Conservation (phyloP, 2,888 invertebrate genomes). For the Synergus itoensis region DNA sequence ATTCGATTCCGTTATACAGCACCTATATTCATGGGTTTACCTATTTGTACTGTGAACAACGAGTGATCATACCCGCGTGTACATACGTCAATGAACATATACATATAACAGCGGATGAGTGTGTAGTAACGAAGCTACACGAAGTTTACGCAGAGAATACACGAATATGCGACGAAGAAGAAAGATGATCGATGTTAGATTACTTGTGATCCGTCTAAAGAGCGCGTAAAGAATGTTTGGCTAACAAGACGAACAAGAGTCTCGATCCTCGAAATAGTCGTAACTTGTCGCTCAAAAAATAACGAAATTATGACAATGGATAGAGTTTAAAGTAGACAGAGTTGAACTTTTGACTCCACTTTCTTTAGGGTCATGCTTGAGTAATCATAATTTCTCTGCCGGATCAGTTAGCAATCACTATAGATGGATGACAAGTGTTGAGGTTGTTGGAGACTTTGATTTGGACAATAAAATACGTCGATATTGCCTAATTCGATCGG, state of each 20-base stretch:
- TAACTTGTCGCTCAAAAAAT: neutral
- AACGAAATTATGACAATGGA: neutral
- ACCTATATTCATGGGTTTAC: conserved; percentile 24
- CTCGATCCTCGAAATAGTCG: neutral
- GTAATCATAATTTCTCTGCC: neutral
- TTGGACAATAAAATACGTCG: neutral
- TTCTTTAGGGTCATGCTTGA: neutral
- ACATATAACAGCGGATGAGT: neutral
- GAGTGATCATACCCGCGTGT: conserved; percentile 43
- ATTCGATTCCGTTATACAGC: conserved; percentile 61
- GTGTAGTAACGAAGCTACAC: neutral
- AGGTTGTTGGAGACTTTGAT: conserved; percentile 13
- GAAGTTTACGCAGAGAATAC: conserved; percentile 41
- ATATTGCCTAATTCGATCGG: neutral
- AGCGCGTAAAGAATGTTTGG: conserved; percentile 35
- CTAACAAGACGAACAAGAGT: conserved; percentile 49
- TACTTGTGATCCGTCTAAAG: conserved; percentile 54
- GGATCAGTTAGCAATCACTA: conserved; percentile 1
- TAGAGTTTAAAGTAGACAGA: neutral
- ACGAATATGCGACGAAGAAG: conserved; percentile 52
- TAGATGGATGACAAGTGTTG: conserved; percentile 24
- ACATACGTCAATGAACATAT: conserved; percentile 30
- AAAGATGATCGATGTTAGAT: conserved; percentile 65
- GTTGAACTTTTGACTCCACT: conserved; percentile 22
- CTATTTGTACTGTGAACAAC: conserved; percentile 29